These are phyloP conservation scores for Pelagia noctiluca DNA, from an alignment of 30 jellyfish, hydroid and myxozoan species.

Conservation along the genomic window DNA sequence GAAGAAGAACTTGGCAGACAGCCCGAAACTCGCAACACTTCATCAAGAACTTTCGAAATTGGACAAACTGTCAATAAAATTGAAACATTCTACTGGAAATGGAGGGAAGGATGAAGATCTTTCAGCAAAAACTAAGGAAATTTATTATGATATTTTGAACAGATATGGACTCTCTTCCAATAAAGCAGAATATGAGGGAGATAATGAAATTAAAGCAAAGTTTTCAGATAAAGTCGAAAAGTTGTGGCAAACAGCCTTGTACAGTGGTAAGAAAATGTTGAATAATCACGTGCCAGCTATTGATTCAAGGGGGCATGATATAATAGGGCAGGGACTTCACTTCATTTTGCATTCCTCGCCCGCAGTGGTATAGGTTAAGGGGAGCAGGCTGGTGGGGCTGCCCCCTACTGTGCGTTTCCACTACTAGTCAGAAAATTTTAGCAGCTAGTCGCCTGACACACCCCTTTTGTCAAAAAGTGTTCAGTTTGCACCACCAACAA, in stretches of 20 bases:
- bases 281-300: too few relatives aligned
- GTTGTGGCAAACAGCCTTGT: conserved; percentile 77
- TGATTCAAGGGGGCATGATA: too few relatives aligned
- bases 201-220: conserved; percentile 43
- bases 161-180: conserved; percentile 61
- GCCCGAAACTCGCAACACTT: conserved; percentile 40
- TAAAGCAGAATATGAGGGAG: background rate
- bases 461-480: too few relatives aligned
- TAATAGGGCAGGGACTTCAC: too few relatives aligned
- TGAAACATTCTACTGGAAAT: conserved; percentile 49
- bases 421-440: too few relatives aligned
- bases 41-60: conserved; percentile 55
- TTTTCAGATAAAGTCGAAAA: conserved; percentile 62
- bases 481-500: too few relatives aligned
- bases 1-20: conserved; percentile 45
- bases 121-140: conserved; percentile 26
- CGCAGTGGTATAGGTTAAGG: too few relatives aligned
- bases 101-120: conserved; percentile 50
- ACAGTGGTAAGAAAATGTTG: conserved; percentile 66
- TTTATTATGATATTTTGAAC: conserved; percentile 46
- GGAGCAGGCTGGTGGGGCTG: too few relatives aligned
- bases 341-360: too few relatives aligned
- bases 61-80: conserved; percentile 49
- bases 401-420: too few relatives aligned
- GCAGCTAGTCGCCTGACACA: too few relatives aligned